Base-by-base conservation (phyloP, 2,113 vertebrate species). In the Petromus typicus region DNA sequence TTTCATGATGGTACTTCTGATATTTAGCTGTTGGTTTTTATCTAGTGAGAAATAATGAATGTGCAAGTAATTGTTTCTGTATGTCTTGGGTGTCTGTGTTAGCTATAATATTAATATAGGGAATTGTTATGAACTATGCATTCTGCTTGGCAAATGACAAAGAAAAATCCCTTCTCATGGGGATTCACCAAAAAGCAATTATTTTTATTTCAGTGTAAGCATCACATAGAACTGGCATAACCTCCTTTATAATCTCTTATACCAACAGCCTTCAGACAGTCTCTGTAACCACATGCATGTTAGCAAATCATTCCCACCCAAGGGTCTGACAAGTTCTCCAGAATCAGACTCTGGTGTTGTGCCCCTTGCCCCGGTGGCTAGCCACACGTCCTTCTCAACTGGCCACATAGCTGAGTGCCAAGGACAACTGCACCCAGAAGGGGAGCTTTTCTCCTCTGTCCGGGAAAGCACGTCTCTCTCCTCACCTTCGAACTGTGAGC, bases 301-400 rank as follows among this genome's bases (percentile, higher is more conserved):
- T 98, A 97, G 98, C 96, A 98, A 98, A 97, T 97, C 98, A 95
- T 97, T 98, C 97, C 97, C 98, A 93, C 98, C 98, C 97, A 97
- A 98, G 97, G 98, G 97, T 96, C 95, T 98, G 98, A 98, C 98
- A 98, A 91, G 97, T 95, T 98, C 98, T 98, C 98, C 98, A 98
- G 98, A 98, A 98, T 98, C 98, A 98, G 98, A 98, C 97, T 99
- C 98, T 98, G 98, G 98, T 96, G 98, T 98, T 97, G 97, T 98
- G 90, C 98, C 97, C 98, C 98, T 80, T 95, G 98, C 97, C 96
- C 98, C 97, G 4, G 98, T 84, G 97, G 97, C 97, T 97, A 98
- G 98, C 98, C 97, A 93, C 97, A 96, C 98, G 96, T 86, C 98
- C 94, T 97, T 98, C 97, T 97, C 98, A 4, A 95, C 98, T 98